Evolutionary conservation across 2,113 vertebrate genomes (phyloP).

Genomic region (Sakesphorus luctuosus): DNA sequence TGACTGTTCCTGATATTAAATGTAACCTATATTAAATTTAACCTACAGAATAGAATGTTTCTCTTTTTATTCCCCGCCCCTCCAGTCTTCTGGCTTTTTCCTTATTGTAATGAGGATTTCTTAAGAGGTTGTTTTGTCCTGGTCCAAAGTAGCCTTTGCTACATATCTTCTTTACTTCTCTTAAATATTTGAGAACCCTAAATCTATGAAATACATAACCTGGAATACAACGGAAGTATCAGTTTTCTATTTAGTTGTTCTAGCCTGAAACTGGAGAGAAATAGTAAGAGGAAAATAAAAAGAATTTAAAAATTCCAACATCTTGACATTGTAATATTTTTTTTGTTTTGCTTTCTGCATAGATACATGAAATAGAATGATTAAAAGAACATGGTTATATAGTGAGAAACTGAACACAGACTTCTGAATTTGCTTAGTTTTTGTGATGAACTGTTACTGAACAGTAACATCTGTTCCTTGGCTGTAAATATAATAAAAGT

Average conservation of each 20-base stretch:
- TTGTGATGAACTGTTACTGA: background rate
- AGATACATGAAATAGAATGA: background rate
- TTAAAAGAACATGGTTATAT: background rate
- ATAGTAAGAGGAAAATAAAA: background rate
- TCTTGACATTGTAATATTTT: background rate
- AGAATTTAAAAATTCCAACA: background rate
- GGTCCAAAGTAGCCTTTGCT: background rate
- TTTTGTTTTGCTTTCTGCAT: background rate
- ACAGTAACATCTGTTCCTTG: background rate
- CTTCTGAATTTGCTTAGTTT: background rate
- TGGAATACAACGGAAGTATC: background rate
- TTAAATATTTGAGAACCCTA: background rate
- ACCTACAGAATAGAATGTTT: background rate
- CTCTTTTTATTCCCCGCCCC: background rate
- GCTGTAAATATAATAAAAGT: background rate
- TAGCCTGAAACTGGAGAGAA: background rate
- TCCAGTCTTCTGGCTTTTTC: background rate
- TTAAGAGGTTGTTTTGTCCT: background rate
- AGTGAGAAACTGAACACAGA: background rate
- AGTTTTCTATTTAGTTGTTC: background rate
- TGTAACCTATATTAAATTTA: background rate
- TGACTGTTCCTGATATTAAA: background rate
- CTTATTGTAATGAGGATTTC: background rate
- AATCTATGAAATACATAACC: background rate
- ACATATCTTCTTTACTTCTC: background rate